Conservation (phyloP, 2,113 vertebrate species). For the Lutjanus erythropterus region DNA sequence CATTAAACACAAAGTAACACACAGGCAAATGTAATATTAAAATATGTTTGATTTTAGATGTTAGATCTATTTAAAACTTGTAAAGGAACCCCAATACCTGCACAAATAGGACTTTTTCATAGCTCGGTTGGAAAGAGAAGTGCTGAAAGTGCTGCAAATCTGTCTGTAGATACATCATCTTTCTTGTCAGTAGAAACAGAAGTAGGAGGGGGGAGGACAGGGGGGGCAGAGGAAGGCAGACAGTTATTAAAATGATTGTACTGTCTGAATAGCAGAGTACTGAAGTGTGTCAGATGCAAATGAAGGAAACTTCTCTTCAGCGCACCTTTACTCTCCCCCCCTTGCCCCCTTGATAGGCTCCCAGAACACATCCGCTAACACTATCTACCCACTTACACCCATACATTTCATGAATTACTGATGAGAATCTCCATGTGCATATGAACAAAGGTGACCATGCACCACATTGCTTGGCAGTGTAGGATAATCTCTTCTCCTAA, state of each 20-base stretch:
- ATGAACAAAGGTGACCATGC: slow-evolving; percentile 59
- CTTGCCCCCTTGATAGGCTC: slow-evolving; percentile 60
- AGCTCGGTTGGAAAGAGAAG: slow-evolving; percentile 60
- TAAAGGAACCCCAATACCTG: slow-evolving; percentile 36
- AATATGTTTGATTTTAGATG: neutral
- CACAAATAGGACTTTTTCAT: slow-evolving; percentile 54
- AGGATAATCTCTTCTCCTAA: slow-evolving; percentile 32
- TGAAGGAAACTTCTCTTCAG: slow-evolving; percentile 79
- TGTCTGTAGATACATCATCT: slow-evolving; percentile 65
- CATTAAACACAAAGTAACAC: slow-evolving; percentile 3
- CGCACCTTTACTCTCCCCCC: slow-evolving; percentile 71
- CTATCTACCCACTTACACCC: slow-evolving; percentile 67
- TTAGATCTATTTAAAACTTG: slow-evolving; percentile 25
- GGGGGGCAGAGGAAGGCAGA: slow-evolving; percentile 62
- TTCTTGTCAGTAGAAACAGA: slow-evolving; percentile 71
- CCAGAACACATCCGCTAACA: slow-evolving; percentile 68
- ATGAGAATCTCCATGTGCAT: slow-evolving; percentile 62
- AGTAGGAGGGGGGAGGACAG: slow-evolving; percentile 41
- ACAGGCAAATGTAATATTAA: neutral
- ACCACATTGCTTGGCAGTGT: slow-evolving; percentile 33
- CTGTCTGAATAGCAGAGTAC: slow-evolving; percentile 79
- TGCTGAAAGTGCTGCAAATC: slow-evolving; percentile 62
- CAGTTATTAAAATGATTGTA: slow-evolving; percentile 82
- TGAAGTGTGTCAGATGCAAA: slow-evolving; percentile 86
- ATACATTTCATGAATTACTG: slow-evolving; percentile 73